Conservation (phyloP, 2,113 vertebrate genomes). For the Galeopterus variegatus region DNA sequence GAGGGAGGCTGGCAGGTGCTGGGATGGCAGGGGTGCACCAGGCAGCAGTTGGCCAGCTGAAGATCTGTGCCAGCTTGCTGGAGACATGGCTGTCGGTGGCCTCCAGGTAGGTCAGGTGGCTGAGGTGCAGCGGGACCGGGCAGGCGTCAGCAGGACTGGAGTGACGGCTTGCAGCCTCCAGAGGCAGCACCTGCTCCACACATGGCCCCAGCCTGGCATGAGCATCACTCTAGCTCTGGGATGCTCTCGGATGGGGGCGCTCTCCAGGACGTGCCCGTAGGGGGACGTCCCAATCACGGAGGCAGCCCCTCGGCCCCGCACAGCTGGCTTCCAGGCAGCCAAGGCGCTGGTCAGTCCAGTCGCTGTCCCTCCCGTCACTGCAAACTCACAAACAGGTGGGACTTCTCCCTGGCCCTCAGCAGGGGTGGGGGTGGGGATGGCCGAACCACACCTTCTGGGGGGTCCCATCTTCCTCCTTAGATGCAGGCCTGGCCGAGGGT, state of each 20-base stretch:
- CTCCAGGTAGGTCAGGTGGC: constrained; percentile 88
- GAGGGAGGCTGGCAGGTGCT: constrained; percentile 77
- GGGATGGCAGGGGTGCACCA: constrained; percentile 77
- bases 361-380: constrained; percentile 77
- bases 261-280: constrained; percentile 86
- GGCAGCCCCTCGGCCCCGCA: constrained; percentile 79
- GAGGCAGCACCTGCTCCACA: constrained; percentile 87
- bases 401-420: constrained; percentile 71
- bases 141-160: constrained; percentile 84
- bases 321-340: constrained; percentile 76
- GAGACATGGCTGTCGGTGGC: constrained; percentile 75
- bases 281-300: constrained; percentile 86
- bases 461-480: neutral
- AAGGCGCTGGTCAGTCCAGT: constrained; percentile 81
- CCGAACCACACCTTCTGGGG: neutral
- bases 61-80: constrained; percentile 79
- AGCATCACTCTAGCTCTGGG: constrained; percentile 88
- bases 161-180: constrained; percentile 87
- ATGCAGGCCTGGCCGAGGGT: too few species aligned
- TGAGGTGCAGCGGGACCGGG: constrained; percentile 84
- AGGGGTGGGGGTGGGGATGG: neutral
- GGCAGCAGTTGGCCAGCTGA: constrained; percentile 77
- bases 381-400: constrained; percentile 87
- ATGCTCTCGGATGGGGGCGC: constrained; percentile 85
- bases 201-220: constrained; percentile 86